phyloP scores from a whole-genome alignment of 2,113 vertebrate genomes.

The Acinonyx jubatus region DNA sequence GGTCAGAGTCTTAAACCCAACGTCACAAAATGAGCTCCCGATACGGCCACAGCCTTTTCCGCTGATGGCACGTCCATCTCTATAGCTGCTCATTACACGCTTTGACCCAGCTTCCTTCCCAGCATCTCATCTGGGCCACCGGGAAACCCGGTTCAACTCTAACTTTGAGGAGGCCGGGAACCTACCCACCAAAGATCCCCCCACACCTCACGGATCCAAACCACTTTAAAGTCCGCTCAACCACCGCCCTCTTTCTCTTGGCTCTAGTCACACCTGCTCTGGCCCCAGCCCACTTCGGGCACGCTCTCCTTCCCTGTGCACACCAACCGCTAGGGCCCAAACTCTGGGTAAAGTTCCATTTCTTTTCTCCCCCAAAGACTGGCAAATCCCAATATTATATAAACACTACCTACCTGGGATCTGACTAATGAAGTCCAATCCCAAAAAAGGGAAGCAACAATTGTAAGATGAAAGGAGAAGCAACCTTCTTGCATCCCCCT shows the following conservation, averaged over 20 bases:
- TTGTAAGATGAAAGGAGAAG: not conserved
- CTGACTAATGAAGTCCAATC: not conserved
- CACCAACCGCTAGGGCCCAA: not conserved
- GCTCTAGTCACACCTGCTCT: rapidly evolving
- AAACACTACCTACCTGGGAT: not conserved
- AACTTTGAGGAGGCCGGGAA: rapidly evolving
- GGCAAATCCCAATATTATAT: not conserved
- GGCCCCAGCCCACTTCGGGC: rapidly evolving
- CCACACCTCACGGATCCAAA: too few species aligned
- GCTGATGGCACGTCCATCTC: too few species aligned
- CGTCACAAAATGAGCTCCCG: not conserved
- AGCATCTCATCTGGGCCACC: rapidly evolving
- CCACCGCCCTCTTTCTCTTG: rapidly evolving
- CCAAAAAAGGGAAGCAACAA: not conserved
- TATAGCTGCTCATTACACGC: not conserved
- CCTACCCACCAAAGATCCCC: too few species aligned
- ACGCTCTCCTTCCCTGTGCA: rapidly evolving
- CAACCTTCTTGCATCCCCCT: not conserved
- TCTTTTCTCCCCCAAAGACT: rapidly evolving
- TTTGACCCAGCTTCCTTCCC: not conserved
- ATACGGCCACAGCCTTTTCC: rapidly evolving
- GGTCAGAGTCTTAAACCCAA: too few species aligned
- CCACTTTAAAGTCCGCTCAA: not conserved
- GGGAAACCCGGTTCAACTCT: not conserved
- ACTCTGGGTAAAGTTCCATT: not conserved